phyloP scores from a whole-genome alignment of 2,888 invertebrate genomes.

The Azorinus chamasolen region DNA sequence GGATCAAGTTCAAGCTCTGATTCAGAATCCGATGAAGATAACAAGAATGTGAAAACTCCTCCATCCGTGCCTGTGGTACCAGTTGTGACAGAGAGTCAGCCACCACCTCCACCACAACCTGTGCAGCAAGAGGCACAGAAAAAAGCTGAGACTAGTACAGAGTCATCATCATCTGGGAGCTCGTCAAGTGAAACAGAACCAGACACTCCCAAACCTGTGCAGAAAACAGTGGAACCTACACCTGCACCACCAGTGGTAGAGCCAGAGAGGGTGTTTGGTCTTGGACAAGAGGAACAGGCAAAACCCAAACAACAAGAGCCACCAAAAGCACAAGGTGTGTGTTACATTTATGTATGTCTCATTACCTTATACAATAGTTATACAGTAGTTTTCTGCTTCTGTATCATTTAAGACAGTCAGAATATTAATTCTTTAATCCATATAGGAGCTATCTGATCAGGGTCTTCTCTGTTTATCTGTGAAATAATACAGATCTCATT shows the following conservation, averaged over 20 bases:
- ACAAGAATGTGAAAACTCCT: constrained; percentile 36
- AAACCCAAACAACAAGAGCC: not conserved
- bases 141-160: not conserved
- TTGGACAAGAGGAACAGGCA: too few species aligned
- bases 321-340: not conserved
- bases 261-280: not conserved
- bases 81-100: not conserved
- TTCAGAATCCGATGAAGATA: constrained; percentile 46
- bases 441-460: too few species aligned
- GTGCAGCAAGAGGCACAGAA: not conserved
- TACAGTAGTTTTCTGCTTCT: too few species aligned
- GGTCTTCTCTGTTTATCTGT: too few species aligned
- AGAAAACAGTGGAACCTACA: not conserved
- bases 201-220: constrained; percentile 6
- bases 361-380: not conserved
- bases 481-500: too few species aligned
- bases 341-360: not conserved
- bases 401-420: not conserved
- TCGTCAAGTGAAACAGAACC: constrained; percentile 25
- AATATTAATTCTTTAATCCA: not conserved
- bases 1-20: constrained; percentile 36
- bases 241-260: not conserved
- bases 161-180: constrained; percentile 3
- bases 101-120: not conserved
- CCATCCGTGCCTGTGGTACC: not conserved